Conservation (phyloP, 1,140 invertebrate species). For the Maniola jurtina region DNA sequence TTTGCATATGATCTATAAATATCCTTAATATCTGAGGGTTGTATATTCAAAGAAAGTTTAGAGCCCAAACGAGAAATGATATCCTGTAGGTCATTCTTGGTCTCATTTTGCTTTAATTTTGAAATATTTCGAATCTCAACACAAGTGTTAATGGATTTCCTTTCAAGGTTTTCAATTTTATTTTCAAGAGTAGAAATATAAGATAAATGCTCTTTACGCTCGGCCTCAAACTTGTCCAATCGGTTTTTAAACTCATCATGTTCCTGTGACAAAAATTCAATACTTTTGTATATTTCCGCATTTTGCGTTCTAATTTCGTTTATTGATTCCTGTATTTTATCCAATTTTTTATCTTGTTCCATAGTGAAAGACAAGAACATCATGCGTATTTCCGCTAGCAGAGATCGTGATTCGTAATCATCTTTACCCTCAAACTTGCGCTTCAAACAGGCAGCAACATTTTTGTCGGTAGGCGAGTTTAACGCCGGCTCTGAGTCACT, state of each 20-base stretch:
- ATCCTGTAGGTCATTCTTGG: no score
- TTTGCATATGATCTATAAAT: conserved; percentile 21
- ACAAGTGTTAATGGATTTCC: conserved; percentile 8
- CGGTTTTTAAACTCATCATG: conserved; percentile 17
- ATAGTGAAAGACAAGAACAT: conserved; percentile 8
- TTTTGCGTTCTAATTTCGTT: conserved; percentile 17
- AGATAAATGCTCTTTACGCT: conserved; percentile 8
- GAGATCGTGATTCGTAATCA: conserved; percentile 3
- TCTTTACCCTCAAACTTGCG: conserved; percentile 14
- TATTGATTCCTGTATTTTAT: conserved; percentile 10
- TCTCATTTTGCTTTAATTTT: conserved; percentile 19
- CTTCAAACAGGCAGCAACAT: not conserved
- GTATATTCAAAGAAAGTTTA: no score
- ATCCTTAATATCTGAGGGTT: no score
- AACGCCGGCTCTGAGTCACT: conserved; percentile 10
- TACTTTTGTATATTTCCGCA: conserved; percentile 11
- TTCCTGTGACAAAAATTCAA: conserved; percentile 18
- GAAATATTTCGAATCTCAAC: conserved; percentile 17
- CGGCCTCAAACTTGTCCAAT: conserved; percentile 17
- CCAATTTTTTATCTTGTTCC: conserved; percentile 17
- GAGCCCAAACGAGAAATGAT: conserved; percentile 15
- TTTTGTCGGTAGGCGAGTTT: conserved; percentile 14
- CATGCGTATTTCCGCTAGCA: conserved; percentile 14
- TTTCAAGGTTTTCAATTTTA: conserved; percentile 18
- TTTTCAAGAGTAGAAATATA: conserved; percentile 18